Evolutionary conservation across 2,888 invertebrate genomes (phyloP).

Genomic region (Aphodius granarius): DNA sequence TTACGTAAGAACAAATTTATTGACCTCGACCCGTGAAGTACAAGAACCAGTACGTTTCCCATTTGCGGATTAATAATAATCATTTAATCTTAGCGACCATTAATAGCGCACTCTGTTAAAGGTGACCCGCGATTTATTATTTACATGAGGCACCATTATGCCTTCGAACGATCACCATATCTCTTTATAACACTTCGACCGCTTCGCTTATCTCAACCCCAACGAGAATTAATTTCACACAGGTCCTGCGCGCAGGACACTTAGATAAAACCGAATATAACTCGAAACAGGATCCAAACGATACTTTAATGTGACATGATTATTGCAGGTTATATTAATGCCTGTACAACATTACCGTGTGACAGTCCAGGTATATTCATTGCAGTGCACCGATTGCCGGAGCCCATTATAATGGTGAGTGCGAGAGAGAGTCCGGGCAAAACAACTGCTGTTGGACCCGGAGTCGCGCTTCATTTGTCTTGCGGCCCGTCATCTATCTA

Average conservation of each 20-base stretch:
- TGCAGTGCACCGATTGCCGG: not conserved
- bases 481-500: constrained; percentile 63
- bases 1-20: not conserved
- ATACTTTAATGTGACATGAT: constrained; percentile 42
- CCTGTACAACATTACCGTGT: not conserved
- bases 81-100: not conserved
- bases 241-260: not conserved
- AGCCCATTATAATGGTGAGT: not conserved
- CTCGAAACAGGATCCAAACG: constrained; percentile 35
- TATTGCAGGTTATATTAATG: constrained; percentile 31
- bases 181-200: not conserved
- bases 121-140: not conserved
- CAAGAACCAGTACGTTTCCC: not conserved
- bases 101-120: not conserved
- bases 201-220: not conserved
- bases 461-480: constrained; percentile 54
- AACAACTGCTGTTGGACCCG: constrained; percentile 27
- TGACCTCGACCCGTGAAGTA: not conserved
- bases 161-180: not conserved
- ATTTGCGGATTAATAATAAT: not conserved
- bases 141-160: not conserved
- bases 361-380: not conserved
- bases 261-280: constrained; percentile 26
- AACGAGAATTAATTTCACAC: not conserved
- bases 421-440: not conserved